A percentile compares a stretch with the other conserved stretches of the same genome.
Conservation (phyloP, 2,113 vertebrate species). For the Propithecus coquereli region DNA sequence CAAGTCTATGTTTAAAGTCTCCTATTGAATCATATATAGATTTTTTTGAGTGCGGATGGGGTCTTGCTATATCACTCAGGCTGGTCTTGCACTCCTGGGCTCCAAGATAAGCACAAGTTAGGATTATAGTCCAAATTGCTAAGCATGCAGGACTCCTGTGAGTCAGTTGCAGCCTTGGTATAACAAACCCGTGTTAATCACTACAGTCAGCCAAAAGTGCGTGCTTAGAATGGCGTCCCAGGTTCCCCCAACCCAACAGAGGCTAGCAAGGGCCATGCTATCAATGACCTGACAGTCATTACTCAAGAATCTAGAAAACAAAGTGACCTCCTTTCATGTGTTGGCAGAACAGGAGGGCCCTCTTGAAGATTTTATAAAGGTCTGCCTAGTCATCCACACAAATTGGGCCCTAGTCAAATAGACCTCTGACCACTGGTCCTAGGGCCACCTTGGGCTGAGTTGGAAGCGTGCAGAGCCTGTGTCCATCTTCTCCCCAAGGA, state of each 20-base stretch:
- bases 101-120: neutral
- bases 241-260: neutral
- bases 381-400: neutral
- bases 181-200: neutral
- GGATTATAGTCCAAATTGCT: neutral
- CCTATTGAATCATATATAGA: no score
- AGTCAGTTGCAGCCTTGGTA: neutral
- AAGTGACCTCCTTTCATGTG: no score
- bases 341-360: neutral
- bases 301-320: no score
- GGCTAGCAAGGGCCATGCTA: neutral
- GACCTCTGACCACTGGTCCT: no score
- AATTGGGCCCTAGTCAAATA: neutral
- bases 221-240: neutral
- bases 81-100: no score
- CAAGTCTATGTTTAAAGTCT: neutral
- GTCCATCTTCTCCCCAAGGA: neutral
- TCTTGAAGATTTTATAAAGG: no score
- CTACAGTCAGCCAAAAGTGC: neutral
- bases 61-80: no score
- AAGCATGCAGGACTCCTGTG: neutral
- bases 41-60: no score
- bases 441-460: neutral
- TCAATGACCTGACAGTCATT: neutral
- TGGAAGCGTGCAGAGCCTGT: neutral